phyloP scores from a whole-genome alignment of 2,113 vertebrate genomes.

The Chloropsis hardwickii region DNA sequence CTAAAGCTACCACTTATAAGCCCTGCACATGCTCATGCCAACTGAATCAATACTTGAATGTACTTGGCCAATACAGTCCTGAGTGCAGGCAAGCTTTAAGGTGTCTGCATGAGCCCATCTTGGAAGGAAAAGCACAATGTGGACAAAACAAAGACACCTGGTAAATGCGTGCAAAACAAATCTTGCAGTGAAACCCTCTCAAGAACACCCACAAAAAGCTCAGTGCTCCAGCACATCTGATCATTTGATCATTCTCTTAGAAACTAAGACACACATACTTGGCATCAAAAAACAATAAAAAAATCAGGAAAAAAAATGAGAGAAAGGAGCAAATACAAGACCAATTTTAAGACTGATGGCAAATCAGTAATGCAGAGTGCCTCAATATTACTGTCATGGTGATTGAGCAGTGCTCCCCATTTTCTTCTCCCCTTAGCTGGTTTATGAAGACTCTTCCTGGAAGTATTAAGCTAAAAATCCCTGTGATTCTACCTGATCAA shows the following conservation, averaged over 20 bases:
- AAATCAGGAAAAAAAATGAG: background rate
- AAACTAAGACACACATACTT: background rate
- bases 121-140: background rate
- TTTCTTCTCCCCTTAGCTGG: background rate
- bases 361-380: background rate
- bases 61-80: background rate
- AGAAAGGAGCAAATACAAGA: background rate
- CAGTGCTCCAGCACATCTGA: background rate
- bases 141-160: background rate
- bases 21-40: background rate
- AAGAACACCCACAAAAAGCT: background rate
- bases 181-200: background rate
- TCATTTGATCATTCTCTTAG: background rate
- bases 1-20: background rate
- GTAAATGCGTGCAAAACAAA: accelerated
- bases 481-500: background rate
- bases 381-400: background rate
- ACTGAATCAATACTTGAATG: background rate
- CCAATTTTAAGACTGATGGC: background rate
- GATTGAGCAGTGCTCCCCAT: background rate
- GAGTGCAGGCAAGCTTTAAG: background rate
- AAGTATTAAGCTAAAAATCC: background rate
- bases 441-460: background rate
- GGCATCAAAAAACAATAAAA: background rate
- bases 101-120: background rate